Percentiles rank a stretch among this genome's conserved stretches.
These are phyloP conservation scores for Sylvicola fuscatus DNA, from an alignment of 2,888 invertebrate species.

Conservation along the genomic window DNA sequence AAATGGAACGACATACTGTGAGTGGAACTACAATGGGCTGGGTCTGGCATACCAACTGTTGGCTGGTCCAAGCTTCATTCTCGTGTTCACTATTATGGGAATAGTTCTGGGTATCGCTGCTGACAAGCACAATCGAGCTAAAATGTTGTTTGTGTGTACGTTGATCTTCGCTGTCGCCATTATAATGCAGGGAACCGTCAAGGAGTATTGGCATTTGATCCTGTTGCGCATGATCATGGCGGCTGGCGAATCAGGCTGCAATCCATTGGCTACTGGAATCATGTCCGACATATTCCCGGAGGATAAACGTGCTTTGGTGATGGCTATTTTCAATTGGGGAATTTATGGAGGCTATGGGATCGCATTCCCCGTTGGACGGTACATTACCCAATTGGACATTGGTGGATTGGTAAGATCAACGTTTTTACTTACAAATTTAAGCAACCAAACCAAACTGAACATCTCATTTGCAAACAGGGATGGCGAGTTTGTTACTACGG, in stretches of 20 bases:
- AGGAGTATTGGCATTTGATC: constrained; percentile 78
- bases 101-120: constrained; percentile 67
- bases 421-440: not conserved
- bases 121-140: constrained; percentile 56
- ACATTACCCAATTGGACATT: constrained; percentile 51
- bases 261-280: constrained; percentile 68
- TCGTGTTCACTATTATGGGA: constrained; percentile 75
- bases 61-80: constrained; percentile 84
- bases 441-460: not conserved
- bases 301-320: constrained; percentile 63
- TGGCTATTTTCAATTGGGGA: constrained; percentile 91
- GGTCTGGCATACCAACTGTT: constrained; percentile 82
- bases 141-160: constrained; percentile 54
- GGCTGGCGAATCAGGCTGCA: constrained; percentile 71
- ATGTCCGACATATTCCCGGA: constrained; percentile 64
- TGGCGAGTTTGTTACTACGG: constrained; percentile 72
- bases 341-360: constrained; percentile 88
- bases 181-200: constrained; percentile 64
- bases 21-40: constrained; percentile 84
- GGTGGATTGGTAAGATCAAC: constrained; percentile 43
- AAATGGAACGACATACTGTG: constrained; percentile 61
- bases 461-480: constrained; percentile 28
- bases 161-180: constrained; percentile 65
- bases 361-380: constrained; percentile 79
- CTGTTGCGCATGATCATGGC: constrained; percentile 70